Percentiles rank a stretch among this genome's conserved stretches.
Conservation (phyloP, 2,888 invertebrate species). For the Osedax fenrisi region DNA sequence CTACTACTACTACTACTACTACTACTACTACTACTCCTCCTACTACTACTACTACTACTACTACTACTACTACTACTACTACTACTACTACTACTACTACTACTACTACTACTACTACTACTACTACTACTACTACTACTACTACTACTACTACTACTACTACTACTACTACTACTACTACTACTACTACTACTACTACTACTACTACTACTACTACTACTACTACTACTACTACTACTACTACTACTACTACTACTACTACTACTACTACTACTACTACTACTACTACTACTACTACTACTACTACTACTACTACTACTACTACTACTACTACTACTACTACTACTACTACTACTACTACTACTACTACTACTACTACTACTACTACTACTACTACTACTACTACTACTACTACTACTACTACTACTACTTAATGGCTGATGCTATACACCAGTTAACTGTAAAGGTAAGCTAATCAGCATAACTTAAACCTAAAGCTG, state of each 20-base stretch:
- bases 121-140: slow-evolving; percentile 2
- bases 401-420: too few species aligned
- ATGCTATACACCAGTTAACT: too few species aligned
- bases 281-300: too few species aligned
- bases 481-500: too few species aligned
- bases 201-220: slow-evolving; percentile 2
- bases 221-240: too few species aligned
- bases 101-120: background rate
- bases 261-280: too few species aligned
- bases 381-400: slow-evolving; percentile 2
- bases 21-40: background rate
- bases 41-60: too few species aligned
- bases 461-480: too few species aligned
- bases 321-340: background rate
- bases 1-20: background rate
- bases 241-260: too few species aligned
- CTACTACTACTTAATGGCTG: too few species aligned
- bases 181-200: slow-evolving; percentile 2
- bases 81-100: background rate
- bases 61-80: background rate
- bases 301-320: too few species aligned
- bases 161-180: slow-evolving; percentile 2
- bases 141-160: slow-evolving; percentile 2
- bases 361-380: slow-evolving; percentile 2
- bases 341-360: background rate